phyloP scores from a whole-genome alignment of 2,888 invertebrate species.

The Malachius bipustulatus region DNA sequence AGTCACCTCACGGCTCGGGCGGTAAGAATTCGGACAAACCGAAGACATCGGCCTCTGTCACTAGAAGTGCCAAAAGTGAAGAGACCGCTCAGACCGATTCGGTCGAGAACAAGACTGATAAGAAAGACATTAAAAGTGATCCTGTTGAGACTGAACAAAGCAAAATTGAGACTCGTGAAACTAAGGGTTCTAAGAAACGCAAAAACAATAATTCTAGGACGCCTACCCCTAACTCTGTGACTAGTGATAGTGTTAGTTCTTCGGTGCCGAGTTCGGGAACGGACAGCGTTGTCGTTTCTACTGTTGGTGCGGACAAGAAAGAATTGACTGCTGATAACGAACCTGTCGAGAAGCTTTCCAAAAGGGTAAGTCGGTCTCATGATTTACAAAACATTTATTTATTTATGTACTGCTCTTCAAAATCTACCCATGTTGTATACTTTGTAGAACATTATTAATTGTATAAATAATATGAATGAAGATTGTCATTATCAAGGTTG shows the following conservation, averaged over 20 bases:
- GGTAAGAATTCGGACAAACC: slow-evolving; percentile 22
- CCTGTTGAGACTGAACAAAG: slow-evolving; percentile 11
- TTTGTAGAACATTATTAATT: too few relatives aligned
- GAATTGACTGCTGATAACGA: slow-evolving; percentile 7
- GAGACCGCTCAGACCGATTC: slow-evolving; percentile 20
- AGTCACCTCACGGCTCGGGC: slow-evolving; percentile 5
- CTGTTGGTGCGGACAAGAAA: slow-evolving; percentile 13
- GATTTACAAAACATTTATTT: too few relatives aligned
- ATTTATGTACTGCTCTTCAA: too few relatives aligned
- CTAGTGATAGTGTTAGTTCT: slow-evolving; percentile 18
- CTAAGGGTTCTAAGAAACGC: slow-evolving; percentile 33
- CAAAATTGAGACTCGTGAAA: slow-evolving; percentile 17
- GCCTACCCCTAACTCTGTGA: slow-evolving; percentile 33
- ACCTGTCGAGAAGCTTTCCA: slow-evolving; percentile 18
- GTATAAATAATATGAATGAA: too few relatives aligned
- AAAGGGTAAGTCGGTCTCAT: slow-evolving; percentile 22
- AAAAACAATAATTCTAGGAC: slow-evolving; percentile 34
- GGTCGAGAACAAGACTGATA: slow-evolving; percentile 18
- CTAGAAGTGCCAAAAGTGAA: slow-evolving; percentile 28
- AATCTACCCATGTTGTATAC: too few relatives aligned
- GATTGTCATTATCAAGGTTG: too few relatives aligned
- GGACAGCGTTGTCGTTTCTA: slow-evolving; percentile 8
- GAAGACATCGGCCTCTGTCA: slow-evolving; percentile 19
- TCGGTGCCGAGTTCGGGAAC: neutral
- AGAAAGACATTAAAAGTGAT: slow-evolving; percentile 20